Conservation (phyloP, 1,140 invertebrate species). For the Limonius californicus region DNA sequence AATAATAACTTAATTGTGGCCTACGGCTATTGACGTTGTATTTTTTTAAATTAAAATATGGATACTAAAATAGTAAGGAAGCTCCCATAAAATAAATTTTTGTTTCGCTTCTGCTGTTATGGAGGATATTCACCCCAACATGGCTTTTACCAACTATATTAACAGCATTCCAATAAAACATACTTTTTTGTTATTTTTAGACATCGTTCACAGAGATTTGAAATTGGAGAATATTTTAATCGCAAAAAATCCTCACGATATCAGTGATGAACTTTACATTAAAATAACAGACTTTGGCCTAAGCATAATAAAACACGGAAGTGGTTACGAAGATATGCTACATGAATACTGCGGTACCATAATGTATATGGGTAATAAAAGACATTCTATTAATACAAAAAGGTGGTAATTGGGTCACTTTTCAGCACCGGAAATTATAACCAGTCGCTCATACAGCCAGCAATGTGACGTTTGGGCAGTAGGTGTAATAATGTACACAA, state of each 20-base stretch:
- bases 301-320: constrained; percentile 52
- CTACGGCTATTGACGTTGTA: no score
- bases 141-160: no score
- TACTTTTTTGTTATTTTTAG: constrained; percentile 42
- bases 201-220: constrained; percentile 58
- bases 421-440: constrained; percentile 56
- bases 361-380: constrained; percentile 56
- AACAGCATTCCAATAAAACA: no score
- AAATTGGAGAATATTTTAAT: constrained; percentile 59
- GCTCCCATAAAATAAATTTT: no score
- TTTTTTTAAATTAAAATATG: no score
- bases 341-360: constrained; percentile 56
- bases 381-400: no score
- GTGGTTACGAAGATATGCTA: constrained; percentile 54
- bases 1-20: no score
- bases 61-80: no score
- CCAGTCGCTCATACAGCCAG: constrained; percentile 54
- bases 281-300: constrained; percentile 59
- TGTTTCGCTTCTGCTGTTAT: no score
- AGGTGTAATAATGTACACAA: constrained; percentile 54
- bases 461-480: constrained; percentile 59
- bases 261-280: constrained; percentile 49
- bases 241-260: constrained; percentile 48
- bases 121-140: no score
- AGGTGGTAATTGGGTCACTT: constrained; percentile 18